Evolutionary conservation across 2,797 vertebrate species (phyloP).

Genomic region (Danio choprae): DNA sequence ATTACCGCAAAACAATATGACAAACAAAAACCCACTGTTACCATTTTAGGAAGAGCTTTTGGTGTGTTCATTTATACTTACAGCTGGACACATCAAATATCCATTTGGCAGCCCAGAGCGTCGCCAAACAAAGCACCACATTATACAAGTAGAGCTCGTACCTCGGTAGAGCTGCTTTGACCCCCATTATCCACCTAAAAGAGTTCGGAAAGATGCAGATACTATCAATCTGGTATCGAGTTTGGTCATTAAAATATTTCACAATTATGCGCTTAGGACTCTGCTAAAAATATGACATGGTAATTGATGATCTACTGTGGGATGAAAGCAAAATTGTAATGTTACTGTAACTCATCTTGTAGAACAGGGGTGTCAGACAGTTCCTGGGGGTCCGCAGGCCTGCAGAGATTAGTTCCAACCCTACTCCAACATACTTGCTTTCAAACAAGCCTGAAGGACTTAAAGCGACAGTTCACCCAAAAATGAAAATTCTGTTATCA

Average conservation of each 20-base stretch:
- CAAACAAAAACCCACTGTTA: neutral
- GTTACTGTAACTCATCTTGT: constrained; percentile 1
- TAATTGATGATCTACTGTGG: neutral
- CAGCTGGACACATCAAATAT: constrained; percentile 90
- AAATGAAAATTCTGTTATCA: too few relatives aligned
- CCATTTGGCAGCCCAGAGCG: constrained; percentile 87
- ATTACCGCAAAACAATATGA: neutral
- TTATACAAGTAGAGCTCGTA: constrained; percentile 92
- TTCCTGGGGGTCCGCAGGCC: too few relatives aligned
- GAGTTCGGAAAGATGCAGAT: neutral
- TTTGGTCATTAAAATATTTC: constrained; percentile 8
- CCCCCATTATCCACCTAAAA: constrained; percentile 78
- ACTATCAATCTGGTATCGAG: neutral
- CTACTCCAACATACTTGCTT: too few relatives aligned
- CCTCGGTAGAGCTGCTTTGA: constrained; percentile 88
- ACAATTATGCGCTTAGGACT: neutral
- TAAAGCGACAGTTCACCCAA: too few relatives aligned
- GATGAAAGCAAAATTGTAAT: neutral
- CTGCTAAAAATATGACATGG: neutral
- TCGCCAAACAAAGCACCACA: constrained; percentile 82
- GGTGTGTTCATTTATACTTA: constrained; percentile 70
- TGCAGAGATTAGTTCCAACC: too few relatives aligned
- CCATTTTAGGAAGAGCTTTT: neutral
- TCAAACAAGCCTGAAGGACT: too few relatives aligned
- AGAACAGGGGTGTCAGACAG: neutral